Evolutionary conservation across 2,888 invertebrate species (phyloP).

Genomic region (Tillus elongatus): DNA sequence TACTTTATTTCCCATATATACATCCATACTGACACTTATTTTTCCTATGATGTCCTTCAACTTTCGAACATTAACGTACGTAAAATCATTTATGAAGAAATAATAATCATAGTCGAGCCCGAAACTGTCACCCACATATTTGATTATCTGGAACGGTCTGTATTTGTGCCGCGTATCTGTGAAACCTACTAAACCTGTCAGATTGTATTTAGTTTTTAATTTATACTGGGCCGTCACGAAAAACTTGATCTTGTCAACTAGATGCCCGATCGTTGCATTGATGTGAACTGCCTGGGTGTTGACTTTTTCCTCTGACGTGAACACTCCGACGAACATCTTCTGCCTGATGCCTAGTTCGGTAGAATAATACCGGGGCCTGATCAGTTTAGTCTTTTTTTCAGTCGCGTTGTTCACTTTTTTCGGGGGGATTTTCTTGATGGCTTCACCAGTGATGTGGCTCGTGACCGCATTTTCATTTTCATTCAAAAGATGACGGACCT

Average conservation of each 20-base stretch:
- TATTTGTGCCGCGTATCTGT: constrained; percentile 68
- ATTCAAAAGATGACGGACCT: neutral
- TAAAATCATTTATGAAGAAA: constrained; percentile 74
- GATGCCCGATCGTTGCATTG: constrained; percentile 79
- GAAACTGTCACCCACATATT: constrained; percentile 84
- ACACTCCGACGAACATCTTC: constrained; percentile 77
- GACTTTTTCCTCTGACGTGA: constrained; percentile 66
- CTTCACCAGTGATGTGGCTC: neutral
- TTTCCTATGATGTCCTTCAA: constrained; percentile 62
- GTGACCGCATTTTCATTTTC: too few relatives aligned
- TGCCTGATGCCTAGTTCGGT: constrained; percentile 91
- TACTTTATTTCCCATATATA: constrained; percentile 69
- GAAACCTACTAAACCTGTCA: constrained; percentile 66
- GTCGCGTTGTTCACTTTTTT: constrained; percentile 8
- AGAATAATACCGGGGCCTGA: constrained; percentile 86
- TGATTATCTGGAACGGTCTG: constrained; percentile 78
- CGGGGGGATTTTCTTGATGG: neutral
- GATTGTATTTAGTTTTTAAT: constrained; percentile 35
- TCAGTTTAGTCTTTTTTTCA: constrained; percentile 45
- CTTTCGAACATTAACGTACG: constrained; percentile 73
- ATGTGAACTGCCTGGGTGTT: constrained; percentile 68
- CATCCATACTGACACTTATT: constrained; percentile 75
- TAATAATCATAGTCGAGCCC: constrained; percentile 88
- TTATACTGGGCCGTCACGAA: constrained; percentile 42
- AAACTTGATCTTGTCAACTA: constrained; percentile 68